phyloP scores from a whole-genome alignment of 2,797 vertebrate genomes.

The Notolepis coatsorum region DNA sequence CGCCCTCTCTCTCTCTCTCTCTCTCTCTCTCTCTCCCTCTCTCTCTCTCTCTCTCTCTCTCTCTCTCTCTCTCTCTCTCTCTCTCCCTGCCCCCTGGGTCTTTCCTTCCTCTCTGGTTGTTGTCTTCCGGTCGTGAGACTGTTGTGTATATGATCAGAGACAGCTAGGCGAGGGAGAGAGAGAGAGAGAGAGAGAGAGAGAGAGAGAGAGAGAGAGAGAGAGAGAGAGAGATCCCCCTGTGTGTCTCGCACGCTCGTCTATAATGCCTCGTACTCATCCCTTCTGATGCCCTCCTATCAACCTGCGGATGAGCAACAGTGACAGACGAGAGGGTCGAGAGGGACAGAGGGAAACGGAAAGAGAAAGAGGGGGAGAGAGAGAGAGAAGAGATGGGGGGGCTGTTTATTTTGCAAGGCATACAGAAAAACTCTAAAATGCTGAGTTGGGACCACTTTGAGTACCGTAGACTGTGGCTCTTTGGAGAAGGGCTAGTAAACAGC shows the following conservation, averaged over 20 bases:
- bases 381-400: conserved; percentile 46
- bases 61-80: conserved; percentile 24
- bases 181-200: no score
- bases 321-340: conserved; percentile 55
- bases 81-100: conserved; percentile 61
- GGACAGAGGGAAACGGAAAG: conserved; percentile 50
- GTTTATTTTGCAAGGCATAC: conserved; percentile 80
- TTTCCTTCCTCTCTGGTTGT: conserved; percentile 60
- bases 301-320: conserved; percentile 75
- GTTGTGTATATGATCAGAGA: conserved; percentile 62
- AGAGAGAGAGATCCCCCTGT: no score
- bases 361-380: conserved; percentile 53
- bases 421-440: conserved; percentile 72
- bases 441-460: conserved; percentile 67
- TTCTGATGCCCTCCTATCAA: conserved; percentile 75
- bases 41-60: conserved; percentile 16
- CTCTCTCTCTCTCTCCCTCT: conserved; percentile 18
- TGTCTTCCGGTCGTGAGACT: conserved; percentile 38
- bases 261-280: conserved; percentile 72
- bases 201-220: no score
- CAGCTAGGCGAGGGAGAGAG: conserved; percentile 25
- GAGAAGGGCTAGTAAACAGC: conserved; percentile 69
- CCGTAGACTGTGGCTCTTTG: conserved; percentile 74
- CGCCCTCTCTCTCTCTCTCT: conserved; percentile 6
- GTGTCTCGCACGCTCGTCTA: conserved; percentile 70